Evolutionary conservation across 2,888 invertebrate genomes (phyloP), one percentile per base, ranked within the genome.

Genomic region (Tipula lateralis): DNA sequence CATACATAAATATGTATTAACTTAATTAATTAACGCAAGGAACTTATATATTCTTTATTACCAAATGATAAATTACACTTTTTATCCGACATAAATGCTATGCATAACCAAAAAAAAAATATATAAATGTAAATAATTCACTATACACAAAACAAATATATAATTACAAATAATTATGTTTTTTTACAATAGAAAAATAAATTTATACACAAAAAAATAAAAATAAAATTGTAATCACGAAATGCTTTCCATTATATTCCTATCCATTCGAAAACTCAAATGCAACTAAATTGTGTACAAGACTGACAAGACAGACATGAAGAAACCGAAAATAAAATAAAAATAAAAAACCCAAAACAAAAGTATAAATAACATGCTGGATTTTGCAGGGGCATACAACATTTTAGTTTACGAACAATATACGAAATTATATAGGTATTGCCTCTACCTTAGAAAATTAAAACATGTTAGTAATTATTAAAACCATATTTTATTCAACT

Each of bases 261-360:
- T 13, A 82, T 82, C 32, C 30, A 82, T 82, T 82, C 30, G n/a
- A 82, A 82, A 30, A 82, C 82, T 82, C 82, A 82, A 82, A 82
- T 82, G 82, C 82, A 82, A 82, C 82, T 82, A 16, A 82, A 82
- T 66, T 66, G 4, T 66, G 66, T 24, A 66, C 66, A 39, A 39
- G 39, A 32, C 9, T 13, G 39, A 32, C 39, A 66, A 12, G 9
- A 9, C 66, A 66, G 66, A 66, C 66, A 66, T 9, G 24, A 66
- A 66, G 66, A 66, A 66, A 66, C 66, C 66, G 24, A 66, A 39
- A 39, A 39, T 39, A 39, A 39, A n/a, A 39, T 13, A 39, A 39
- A 66, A 66, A 66, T 66, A 66, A 66, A 66, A 66, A 66, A 9
- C 0, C 19, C 24, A 66, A 66, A 66, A 16, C 44, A 44, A 44